Percentiles rank a stretch among this genome's conserved stretches.
Conservation (phyloP, 1,140 invertebrate genomes). For the Anthonomus grandis region DNA sequence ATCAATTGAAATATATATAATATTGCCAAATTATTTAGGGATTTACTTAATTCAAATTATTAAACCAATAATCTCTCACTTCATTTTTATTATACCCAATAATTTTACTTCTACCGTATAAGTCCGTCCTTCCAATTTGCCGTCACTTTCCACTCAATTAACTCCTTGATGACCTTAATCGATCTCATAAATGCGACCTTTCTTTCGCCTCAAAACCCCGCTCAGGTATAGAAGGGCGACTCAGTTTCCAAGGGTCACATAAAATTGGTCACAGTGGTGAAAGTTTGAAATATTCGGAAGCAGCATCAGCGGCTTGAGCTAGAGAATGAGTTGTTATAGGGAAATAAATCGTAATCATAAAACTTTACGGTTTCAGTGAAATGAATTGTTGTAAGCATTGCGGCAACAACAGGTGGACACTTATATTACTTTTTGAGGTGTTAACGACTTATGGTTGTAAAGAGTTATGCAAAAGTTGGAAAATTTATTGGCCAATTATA, state of each 20-base stretch:
- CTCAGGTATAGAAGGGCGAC: conserved; percentile 1
- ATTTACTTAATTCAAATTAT: too few relatives aligned
- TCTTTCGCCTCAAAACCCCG: not conserved
- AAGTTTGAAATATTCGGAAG: conserved; percentile 7
- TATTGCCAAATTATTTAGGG: too few relatives aligned
- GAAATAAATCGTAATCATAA: conserved; percentile 19
- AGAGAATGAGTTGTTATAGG: conserved; percentile 8
- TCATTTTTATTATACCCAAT: too few relatives aligned
- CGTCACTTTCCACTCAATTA: not conserved
- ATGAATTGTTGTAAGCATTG: conserved; percentile 10
- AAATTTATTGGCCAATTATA: too few relatives aligned
- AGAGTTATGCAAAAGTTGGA: too few relatives aligned
- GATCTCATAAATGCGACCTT: too few relatives aligned
- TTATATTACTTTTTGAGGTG: too few relatives aligned
- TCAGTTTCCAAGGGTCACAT: not conserved
- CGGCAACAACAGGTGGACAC: conserved; percentile 16
- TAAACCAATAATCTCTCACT: too few relatives aligned
- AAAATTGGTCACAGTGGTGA: conserved; percentile 10
- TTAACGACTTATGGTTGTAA: too few relatives aligned
- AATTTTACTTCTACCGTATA: too few relatives aligned
- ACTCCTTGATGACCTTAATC: not conserved
- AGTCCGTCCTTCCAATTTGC: too few relatives aligned
- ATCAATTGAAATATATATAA: too few relatives aligned
- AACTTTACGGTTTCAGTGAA: conserved; percentile 14
- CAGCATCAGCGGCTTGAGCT: not conserved